Base-by-base conservation (phyloP, 2,113 vertebrate species). In the Casuarius casuarius region DNA sequence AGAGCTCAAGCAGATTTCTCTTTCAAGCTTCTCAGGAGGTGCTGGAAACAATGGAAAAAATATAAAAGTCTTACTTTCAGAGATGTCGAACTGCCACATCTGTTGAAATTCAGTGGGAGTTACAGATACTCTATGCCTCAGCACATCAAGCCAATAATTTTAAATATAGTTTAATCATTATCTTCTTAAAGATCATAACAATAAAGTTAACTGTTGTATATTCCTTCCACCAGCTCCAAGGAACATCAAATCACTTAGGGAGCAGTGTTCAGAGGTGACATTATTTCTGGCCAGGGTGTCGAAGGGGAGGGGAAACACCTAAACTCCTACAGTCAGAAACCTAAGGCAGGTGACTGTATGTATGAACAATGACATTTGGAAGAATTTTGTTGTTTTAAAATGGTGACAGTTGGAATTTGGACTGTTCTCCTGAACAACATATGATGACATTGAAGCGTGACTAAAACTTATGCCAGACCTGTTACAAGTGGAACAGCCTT, bases 1-100 rank as follows among this genome's bases (percentile, higher is more conserved):
- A 70, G 83, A 93, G 76, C 38, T 81, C 75, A 70, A 49, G 44
- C 25, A 92, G 38, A 75, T 78, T 96, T 90, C 51, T 77, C 65
- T 84, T 96, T 90, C 79, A 94, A 68, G 48, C 28, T 89, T 93
- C 86, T 92, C 88, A 75, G 52, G 76, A 84, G 90, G 25, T 56
- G 52, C 29, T 82, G 81, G 61, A 86, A 89, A 90, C 68, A 81
- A 78, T 70, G 46, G 25, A 42, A 78, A 76, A 31, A 52, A 26
- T 74, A 56, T 33, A 19, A 14, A 90, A 89, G 56, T 87, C n/a
- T 75, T 81, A 11, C 23, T 93, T 92, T 95, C 52, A 87, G 83
- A 93, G 46, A 31, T 81, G 51, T 65, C 72, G 65, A 94, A 42
- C 72, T 87, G 42, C 28, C 44, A 89, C 48, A 75, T 92, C 78